Evolutionary conservation across 2,797 vertebrate genomes (phyloP), one percentile per base, ranked within the genome.

Genomic region (Bryconaethiops microstoma): DNA sequence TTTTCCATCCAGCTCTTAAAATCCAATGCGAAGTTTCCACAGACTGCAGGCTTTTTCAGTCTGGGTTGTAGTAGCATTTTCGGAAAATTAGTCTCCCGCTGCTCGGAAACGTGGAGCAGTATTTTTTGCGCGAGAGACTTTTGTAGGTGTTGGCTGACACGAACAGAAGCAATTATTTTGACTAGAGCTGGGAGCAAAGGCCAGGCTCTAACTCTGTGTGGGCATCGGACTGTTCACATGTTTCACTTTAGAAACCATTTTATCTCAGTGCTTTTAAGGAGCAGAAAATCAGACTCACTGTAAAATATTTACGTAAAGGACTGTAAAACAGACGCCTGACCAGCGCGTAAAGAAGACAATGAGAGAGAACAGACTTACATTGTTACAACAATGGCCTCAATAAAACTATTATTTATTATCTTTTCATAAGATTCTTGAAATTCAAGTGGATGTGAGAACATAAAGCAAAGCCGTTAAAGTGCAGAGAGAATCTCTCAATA

Each of bases 111-210:
- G 74, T 74, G 67, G 60, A 76, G 76, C 80, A 62, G 84, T 87
- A 77, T n/a, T 77, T 48, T 86, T 87, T 77, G 35, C 74, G 67
- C 84, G 68, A 62, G 87, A 87, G 85, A 85, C 76, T 87, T 87
- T 86, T 87, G 87, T 86, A 91, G 88, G 87, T 90, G 90, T 92
- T 89, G 88, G 90, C 89, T 88, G 88, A 89, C 86, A 74, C 16
- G 74, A 86, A 82, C 83, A 83, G 68, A 87, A 83, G 81, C 87
- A 83, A 86, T 77, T 83, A 80, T 82, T 80, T 86, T 12, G 83
- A 80, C 76, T 71, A 82, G 67, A 75, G 84, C 62, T n/a, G 57
- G 83, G 86, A 82, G 84, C 87, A 64, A 77, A 89, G 85, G 88
- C 81, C 88, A 86, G 85, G 76, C 82, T 83, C 64, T 21, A 84